Percentiles rank a stretch among this genome's conserved stretches.
Evolutionary conservation across 2,113 vertebrate species (phyloP).

Genomic region (Callopanchax toddi): DNA sequence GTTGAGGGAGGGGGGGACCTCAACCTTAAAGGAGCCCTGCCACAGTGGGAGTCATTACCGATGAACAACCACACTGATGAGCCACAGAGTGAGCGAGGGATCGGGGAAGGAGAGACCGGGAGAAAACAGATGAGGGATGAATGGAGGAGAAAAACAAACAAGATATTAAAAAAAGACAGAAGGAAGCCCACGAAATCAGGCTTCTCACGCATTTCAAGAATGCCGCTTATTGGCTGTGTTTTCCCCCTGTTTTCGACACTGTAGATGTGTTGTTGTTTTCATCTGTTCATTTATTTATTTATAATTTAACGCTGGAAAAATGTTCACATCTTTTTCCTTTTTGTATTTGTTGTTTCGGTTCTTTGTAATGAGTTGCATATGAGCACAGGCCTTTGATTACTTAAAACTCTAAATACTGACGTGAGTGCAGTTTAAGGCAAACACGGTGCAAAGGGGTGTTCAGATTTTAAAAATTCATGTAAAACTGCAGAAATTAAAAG

Average conservation of each 20-base stretch:
- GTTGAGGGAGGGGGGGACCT: conserved; percentile 59
- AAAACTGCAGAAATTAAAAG: too few species aligned
- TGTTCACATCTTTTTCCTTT: conserved; percentile 39
- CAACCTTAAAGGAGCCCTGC: conserved; percentile 84
- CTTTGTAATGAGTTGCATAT: conserved; percentile 42
- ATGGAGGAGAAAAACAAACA: conserved; percentile 79
- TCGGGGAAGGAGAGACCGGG: conserved; percentile 27
- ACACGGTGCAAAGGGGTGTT: too few species aligned
- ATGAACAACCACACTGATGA: conserved; percentile 82
- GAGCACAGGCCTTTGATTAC: conserved; percentile 1
- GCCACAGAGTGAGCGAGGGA: conserved; percentile 56
- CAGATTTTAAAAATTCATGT: too few species aligned
- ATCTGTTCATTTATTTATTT: conserved; percentile 67
- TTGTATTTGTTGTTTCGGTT: conserved; percentile 53
- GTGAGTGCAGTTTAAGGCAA: too few species aligned
- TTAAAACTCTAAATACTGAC: conserved; percentile 13
- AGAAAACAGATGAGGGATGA: conserved; percentile 45
- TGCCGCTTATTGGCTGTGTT: conserved; percentile 59
- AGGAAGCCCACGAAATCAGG: conserved; percentile 70
- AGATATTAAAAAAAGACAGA: conserved; percentile 65
- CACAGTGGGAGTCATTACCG: conserved; percentile 87
- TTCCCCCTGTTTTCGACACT: conserved; percentile 65
- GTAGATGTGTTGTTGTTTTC: conserved; percentile 73
- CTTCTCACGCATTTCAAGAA: conserved; percentile 72
- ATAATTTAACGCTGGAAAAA: conserved; percentile 63